Conservation (phyloP, 2,797 vertebrate species). For the Urosaurus nigricauda region DNA sequence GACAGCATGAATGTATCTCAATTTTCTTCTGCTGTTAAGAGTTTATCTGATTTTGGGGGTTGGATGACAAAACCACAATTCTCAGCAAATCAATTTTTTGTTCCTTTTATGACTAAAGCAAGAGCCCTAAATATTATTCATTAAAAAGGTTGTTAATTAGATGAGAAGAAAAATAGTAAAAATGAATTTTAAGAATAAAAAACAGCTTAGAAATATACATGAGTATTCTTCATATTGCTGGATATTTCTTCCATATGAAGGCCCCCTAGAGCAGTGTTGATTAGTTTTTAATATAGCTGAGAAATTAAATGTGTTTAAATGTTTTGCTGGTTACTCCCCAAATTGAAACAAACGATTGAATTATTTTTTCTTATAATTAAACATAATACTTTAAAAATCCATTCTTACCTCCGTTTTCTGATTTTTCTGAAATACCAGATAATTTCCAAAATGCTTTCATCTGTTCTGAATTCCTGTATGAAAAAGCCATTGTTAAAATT, state of each 20-base stretch:
- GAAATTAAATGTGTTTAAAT: neutral
- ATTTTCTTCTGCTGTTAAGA: neutral
- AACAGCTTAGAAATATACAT: neutral
- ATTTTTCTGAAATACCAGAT: constrained; percentile 93
- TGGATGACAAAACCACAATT: neutral
- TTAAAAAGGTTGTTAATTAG: too few species aligned
- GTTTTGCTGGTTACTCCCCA: neutral
- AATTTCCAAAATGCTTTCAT: constrained; percentile 97
- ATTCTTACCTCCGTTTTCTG: constrained; percentile 92
- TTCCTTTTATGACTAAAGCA: neutral
- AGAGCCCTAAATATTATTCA: neutral
- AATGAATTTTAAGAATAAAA: neutral
- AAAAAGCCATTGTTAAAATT: too few species aligned
- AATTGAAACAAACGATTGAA: neutral
- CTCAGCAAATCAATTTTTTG: neutral
- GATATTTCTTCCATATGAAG: neutral
- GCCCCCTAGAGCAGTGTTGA: neutral
- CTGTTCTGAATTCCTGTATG: constrained; percentile 92
- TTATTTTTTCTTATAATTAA: neutral
- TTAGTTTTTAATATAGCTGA: neutral
- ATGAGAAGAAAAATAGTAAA: neutral
- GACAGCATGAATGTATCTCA: neutral
- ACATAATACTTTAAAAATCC: neutral
- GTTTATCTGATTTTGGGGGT: neutral
- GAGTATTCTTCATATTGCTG: neutral